Percentiles rank a stretch among this genome's conserved stretches.
Evolutionary conservation across 2,113 vertebrate genomes (phyloP).

Genomic region (Channa maculata): DNA sequence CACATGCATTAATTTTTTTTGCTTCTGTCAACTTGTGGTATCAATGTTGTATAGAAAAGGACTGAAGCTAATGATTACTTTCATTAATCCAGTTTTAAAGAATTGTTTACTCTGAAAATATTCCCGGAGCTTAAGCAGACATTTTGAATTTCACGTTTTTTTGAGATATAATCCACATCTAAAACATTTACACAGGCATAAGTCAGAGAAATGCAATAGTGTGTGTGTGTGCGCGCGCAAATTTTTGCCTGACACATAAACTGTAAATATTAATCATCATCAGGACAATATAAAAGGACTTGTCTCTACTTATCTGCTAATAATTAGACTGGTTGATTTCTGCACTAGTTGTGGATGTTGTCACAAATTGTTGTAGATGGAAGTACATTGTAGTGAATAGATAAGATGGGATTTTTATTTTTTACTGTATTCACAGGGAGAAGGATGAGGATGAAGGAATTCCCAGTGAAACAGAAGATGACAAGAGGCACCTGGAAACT

Average conservation of each 20-base stretch:
- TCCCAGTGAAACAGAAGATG: conserved; percentile 95
- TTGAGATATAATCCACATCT: neutral
- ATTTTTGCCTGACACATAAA: no score
- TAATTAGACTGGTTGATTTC: neutral
- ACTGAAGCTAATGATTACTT: neutral
- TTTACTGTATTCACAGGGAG: conserved; percentile 81
- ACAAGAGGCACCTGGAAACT: conserved; percentile 89
- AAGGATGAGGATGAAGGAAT: conserved; percentile 97
- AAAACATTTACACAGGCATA: no score
- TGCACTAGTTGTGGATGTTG: neutral
- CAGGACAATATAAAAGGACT: no score
- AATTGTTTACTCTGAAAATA: neutral
- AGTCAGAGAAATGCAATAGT: no score
- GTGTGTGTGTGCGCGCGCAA: neutral
- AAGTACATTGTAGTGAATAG: no score
- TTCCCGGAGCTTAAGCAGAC: neutral
- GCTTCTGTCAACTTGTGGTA: no score
- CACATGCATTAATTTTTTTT: no score
- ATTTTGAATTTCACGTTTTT: neutral
- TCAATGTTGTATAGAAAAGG: neutral
- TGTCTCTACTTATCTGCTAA: no score
- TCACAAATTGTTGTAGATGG: neutral
- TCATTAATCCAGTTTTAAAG: neutral
- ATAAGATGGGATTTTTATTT: no score
- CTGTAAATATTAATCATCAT: no score